Evolutionary conservation across 2,113 vertebrate species (phyloP), one percentile per base, ranked within the genome.

Genomic region (Neolamprologus hecqui): DNA sequence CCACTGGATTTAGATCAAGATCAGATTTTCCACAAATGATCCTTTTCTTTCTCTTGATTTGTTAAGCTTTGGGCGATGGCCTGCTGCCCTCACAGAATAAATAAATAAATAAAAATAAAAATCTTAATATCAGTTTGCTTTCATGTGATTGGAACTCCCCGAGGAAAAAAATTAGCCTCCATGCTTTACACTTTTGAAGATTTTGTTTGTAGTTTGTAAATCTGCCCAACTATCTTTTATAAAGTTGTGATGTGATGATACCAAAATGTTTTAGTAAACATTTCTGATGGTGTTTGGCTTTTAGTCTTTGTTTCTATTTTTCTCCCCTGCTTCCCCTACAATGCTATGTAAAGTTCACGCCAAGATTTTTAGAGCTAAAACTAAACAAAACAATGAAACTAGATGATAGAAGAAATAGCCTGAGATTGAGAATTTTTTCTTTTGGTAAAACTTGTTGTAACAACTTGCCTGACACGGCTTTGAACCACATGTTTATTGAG

Each of bases 1-100:
- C 15, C 9, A 28, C 70, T 49, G 70, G 15, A 19, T 49, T 49
- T 75, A 49, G 23, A 17, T 47, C 15, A 11, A 49, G 9, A 26
- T 31, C 70, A 70, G 37, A 21, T 68, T 13, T 68, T 68, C 19
- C 19, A 9, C 19, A 21, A 21, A 40, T 40, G 0, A 68, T 68
- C 11, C n/a, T 40, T 40, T 37, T 40, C 60, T 35, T 35, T 65
- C 60, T 65, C 31, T 63, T 42, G 65, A 70, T 42, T 42, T 42
- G 8, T 15, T 23, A 70, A 70, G 35, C 65, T 42, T 23, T 21
- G n/a, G 65, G 12, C 1, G 35, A 15, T 23, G 65, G 37, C 19
- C 65, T 70, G 65, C 35, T 70, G 35, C n/a, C 35, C 65, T 42
- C 17, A 70, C n/a, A 68, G 19, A 70, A 42, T 23, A 42, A 35